A percentile compares a stretch with the other conserved stretches of the same genome.
These are phyloP conservation scores for Halcyon leucocephala DNA, from an alignment of 2,797 vertebrate species.

Conservation along the genomic window DNA sequence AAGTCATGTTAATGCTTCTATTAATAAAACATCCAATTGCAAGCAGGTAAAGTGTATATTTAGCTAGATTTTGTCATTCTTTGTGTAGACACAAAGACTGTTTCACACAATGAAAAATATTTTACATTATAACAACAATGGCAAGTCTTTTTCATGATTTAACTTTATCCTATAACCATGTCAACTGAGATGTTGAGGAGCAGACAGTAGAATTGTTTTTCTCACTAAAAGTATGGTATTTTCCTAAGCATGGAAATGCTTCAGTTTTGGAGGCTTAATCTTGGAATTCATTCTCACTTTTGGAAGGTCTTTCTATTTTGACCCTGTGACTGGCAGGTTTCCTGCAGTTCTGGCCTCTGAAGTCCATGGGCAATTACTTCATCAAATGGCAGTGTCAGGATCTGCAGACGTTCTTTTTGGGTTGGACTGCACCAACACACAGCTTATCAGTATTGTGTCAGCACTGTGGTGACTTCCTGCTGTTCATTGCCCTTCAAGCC, in stretches of 20 bases:
- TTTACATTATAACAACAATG: neutral
- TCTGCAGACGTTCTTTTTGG: neutral
- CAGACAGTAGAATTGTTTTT: neutral
- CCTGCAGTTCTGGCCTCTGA: neutral
- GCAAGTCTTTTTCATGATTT: neutral
- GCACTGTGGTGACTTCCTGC: neutral
- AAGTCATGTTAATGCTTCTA: conserved; percentile 14
- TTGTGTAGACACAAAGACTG: neutral
- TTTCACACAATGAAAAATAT: neutral
- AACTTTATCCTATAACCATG: neutral
- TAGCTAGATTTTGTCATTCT: neutral
- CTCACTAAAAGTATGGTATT: neutral
- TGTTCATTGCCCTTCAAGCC: neutral
- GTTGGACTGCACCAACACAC: neutral
- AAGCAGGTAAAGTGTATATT: neutral
- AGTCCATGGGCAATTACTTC: neutral
- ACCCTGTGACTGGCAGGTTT: neutral
- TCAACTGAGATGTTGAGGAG: neutral
- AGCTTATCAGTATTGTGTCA: neutral
- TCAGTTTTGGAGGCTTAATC: neutral
- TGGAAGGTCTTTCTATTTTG: neutral
- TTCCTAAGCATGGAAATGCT: neutral
- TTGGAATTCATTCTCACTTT: neutral
- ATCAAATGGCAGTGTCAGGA: neutral
- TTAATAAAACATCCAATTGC: neutral